Base-by-base conservation (phyloP, 2,797 vertebrate species). In the Craterocephalus amniculus region DNA sequence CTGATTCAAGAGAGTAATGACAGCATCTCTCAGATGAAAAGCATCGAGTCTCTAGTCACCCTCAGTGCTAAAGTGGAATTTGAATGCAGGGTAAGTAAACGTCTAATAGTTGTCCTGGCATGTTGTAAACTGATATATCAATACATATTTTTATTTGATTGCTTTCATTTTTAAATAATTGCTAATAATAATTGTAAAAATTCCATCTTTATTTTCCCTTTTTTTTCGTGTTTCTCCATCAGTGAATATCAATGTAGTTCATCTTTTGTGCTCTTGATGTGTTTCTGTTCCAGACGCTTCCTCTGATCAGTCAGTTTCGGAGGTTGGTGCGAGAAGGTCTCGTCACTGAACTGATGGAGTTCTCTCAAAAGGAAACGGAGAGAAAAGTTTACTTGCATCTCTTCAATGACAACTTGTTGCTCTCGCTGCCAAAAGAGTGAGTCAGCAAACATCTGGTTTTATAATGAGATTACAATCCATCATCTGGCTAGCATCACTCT, bases 41-140 rank as follows among this genome's bases (percentile, higher is more conserved):
- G 93, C 86, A 99, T 97, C 0, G 98, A 99, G 88, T 97, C 97
- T 40, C 92, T 99, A 73, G 97, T 99, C 75, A 94, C 93, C 58
- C 95, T 99, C 63, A 98, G 96, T 83, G 95, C 97, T 71, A 98
- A 95, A 87, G 97, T 99, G 78, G 97, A 97, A 92, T 99, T 99
- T 89, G 97, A 97, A 71, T 98, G 97, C 92, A 97, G 93, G 93
- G 98, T 98, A 75, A 92, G 94, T 74, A 56, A 48, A 48, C 4
- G 6, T 20, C 18, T 2, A 8, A 20, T 48, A 48, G 43, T 2
- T 48, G n/a, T 48, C 43, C 43, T 8, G 20, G 20, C 20, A n/a
- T 7, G 7, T 6, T 48, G 43, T 45, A 48, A 49, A 24, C 9
- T 49, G 9, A 49, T 9, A 49, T 49, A 9, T 12, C 13, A 38